Percentiles rank a stretch among this genome's conserved stretches.
Evolutionary conservation across 2,113 vertebrate species (phyloP).

Genomic region (Hemicordylus capensis): DNA sequence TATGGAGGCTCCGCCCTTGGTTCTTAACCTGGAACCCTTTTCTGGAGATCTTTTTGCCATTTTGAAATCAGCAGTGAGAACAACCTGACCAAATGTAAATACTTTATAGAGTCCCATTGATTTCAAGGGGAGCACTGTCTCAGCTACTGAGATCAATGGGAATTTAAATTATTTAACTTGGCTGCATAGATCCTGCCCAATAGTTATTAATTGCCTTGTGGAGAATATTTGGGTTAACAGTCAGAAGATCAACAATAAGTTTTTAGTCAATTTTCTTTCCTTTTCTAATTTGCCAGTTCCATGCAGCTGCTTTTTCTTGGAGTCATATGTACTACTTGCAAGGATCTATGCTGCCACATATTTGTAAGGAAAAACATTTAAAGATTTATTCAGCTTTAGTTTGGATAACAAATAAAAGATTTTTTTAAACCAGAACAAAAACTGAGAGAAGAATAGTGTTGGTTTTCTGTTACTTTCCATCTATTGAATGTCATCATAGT

Average conservation of each 20-base stretch:
- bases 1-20: too few species aligned
- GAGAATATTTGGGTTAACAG: not conserved
- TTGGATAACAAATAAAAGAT: not conserved
- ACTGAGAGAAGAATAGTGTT: too few species aligned
- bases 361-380: not conserved
- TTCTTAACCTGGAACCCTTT: not conserved
- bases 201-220: too few species aligned
- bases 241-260: not conserved
- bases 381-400: not conserved
- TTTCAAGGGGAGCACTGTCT: too few species aligned
- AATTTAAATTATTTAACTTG: not conserved
- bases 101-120: too few species aligned
- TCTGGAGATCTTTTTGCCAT: not conserved
- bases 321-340: not conserved
- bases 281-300: not conserved
- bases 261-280: not conserved
- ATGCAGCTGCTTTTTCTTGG: not conserved
- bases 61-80: not conserved
- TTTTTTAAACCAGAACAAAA: too few species aligned
- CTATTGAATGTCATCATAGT: not conserved
- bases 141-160: not conserved
- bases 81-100: not conserved
- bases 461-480: not conserved
- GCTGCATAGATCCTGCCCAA: too few species aligned
- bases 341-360: not conserved